Base-by-base conservation (phyloP, 2,113 vertebrate genomes). In the Perca schrenkii region DNA sequence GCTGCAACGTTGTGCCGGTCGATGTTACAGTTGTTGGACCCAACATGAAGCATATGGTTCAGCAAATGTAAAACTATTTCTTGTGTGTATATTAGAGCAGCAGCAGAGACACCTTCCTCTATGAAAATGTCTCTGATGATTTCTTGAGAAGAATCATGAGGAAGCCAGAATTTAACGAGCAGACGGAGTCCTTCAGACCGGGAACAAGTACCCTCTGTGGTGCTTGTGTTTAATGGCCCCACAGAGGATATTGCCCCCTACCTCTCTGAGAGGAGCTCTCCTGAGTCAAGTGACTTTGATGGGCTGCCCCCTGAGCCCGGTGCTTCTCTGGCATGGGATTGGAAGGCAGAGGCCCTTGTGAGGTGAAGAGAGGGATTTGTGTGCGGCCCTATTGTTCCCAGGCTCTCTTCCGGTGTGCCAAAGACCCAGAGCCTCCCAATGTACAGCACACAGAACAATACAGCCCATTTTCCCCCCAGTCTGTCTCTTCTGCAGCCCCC, bases 201-300 rank as follows among this genome's bases (percentile, higher is more conserved):
- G 65, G 60, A 86, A 79, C 84, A 82, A 91, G 91, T 60, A 73
- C 85, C 78, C 84, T 87, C 80, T 72, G 64, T 80, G 78, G 89
- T 87, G 79, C 91, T 91, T 85, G 84, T 88, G 85, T 91, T 93
- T 91, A 92, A 92, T 86, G 80, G 87, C 53, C 84, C 86, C 81
- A 36, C 79, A 87, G 91, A 92, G 89, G 77, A 83, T 79, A 74
- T 82, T 89, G 84, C 75, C 89, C 89, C 87, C 80, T 78, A 74
- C 88, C 80, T 74, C 87, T 79, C 56, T 67, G 72, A 90, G 87
- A 86, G 83, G 86, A 81, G 87, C 77, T 89, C 89, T 88, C 86
- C 84, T 91, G 87, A 91, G 92, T 93, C 92, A 93, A 93, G 92
- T 93, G 90, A 93, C 92, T 94, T 86, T 92, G 88, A 91, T 90